Base-by-base conservation (phyloP, 2,113 vertebrate genomes). In the Ochotona princeps region DNA sequence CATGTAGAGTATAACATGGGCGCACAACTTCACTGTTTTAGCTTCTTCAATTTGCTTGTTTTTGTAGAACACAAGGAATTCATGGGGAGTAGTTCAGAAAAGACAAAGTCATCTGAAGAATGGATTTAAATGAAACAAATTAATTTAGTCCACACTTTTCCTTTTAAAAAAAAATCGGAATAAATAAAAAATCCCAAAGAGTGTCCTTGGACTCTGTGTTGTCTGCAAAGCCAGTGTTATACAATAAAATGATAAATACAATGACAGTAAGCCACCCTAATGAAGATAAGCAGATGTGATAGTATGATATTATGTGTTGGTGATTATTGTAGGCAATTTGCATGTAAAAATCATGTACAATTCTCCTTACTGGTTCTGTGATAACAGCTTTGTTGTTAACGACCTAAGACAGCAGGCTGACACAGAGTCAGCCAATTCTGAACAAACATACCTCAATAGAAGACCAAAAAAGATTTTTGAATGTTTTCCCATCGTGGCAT, bases 51-150 rank as follows among this genome's bases (percentile, higher is more conserved):
- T 83, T 30, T 60, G 20, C 5, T 72, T 44, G 54, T 89, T 67
- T 72, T 81, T 28, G 54, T 44, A 47, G 44, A 84, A 85, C 20
- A 72, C 83, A 85, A 51, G 12, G 7, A 65, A 54, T 76, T 75
- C 38, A 38, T 67, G 57, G 49, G 17, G 9, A 67, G 26, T 83
- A 87, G 44, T 35, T 75, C 73, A 51, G 17, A 63, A 49, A 86
- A 90, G 23, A 51, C 8, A 32, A 66, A 89, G 28, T 15, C 32
- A 35, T 72, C 76, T 65, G 73, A 96, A 94, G 32, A 90, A 67
- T 25, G 57, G 26, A 25, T 60, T 87, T 76, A 66, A 87, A 70
- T 47, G 8, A 76, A 94, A 60, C 26, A 49, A 15, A 66, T 69
- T 66, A 78, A 83, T 69, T 44, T 32, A 23, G 20, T 25, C n/a